Evolutionary conservation across 2,113 vertebrate species (phyloP), one percentile per base, ranked within the genome.

Genomic region (Lycaon pictus): DNA sequence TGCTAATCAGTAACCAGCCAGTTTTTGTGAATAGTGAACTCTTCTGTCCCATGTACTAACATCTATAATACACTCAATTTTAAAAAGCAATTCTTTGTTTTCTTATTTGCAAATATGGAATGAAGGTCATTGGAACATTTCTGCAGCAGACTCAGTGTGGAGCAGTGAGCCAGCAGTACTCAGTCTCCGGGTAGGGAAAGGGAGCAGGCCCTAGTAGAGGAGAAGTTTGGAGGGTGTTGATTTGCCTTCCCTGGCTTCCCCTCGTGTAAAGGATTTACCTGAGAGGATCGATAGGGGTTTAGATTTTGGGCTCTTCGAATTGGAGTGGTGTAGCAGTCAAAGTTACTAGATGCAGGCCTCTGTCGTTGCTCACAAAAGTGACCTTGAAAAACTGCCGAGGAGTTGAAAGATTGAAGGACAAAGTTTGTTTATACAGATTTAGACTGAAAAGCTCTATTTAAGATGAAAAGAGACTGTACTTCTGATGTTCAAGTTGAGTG

Each of bases 351-450:
- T 96, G 93, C 74, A 97, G 99, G 99, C 99, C 99, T 99, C 98
- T 96, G 94, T 98, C 93, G 88, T 98, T 97, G 98, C 84, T 97
- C 0, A 92, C 98, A 97, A 98, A 96, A 98, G 99, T 99, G 99
- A 99, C 99, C 99, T 99, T 99, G 99, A 99, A 98, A 99, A 98
- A 98, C 98, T 98, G 98, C 98, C 97, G 99, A 99, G 97, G 97
- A 99, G 99, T 99, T 99, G 97, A 35, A 97, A 93, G 98, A 98
- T 98, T 98, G 99, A 99, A 99, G 99, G 99, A 99, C 99, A 99
- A 99, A 99, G 99, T 99, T 99, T 99, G 98, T 98, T 99, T 88
- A 95, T 94, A 94, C 97, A 98, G 81, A 97, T 98, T 98, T 90
- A 92, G 32, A 95, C 92, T 81, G 87, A 62, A 92, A 89, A 96